These are phyloP conservation scores for Cepaea hortensis DNA, from an alignment of 2,888 invertebrate genomes.

Conservation along the genomic window DNA sequence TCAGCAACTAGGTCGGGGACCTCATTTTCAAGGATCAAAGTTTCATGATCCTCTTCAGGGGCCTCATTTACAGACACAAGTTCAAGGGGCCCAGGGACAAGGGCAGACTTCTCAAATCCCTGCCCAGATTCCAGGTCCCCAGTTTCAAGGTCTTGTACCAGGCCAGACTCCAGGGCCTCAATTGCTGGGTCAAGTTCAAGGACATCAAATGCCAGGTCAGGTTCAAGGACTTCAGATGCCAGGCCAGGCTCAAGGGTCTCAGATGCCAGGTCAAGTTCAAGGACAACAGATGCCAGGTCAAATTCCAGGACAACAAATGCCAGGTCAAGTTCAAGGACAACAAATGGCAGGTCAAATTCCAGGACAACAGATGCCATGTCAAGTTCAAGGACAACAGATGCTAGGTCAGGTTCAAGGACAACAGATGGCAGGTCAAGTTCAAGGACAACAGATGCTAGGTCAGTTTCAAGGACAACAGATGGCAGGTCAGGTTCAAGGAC, in stretches of 20 bases:
- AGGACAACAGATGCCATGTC: slow-evolving; percentile 25
- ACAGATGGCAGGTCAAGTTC: slow-evolving; percentile 18
- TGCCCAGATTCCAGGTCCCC: background rate
- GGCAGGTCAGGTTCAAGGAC: slow-evolving; percentile 33
- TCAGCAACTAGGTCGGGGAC: slow-evolving; percentile 4
- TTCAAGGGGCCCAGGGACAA: slow-evolving; percentile 43
- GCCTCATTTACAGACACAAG: slow-evolving; percentile 27
- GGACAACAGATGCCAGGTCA: slow-evolving; percentile 25
- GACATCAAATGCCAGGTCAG: background rate
- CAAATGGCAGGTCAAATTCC: background rate
- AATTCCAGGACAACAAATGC: background rate
- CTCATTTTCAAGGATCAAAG: slow-evolving; percentile 13
- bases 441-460: background rate
- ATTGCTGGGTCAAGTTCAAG: background rate
- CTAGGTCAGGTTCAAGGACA: slow-evolving; percentile 40
- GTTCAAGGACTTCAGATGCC: background rate
- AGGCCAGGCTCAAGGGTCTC: background rate
- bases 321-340: background rate
- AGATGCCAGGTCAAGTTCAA: slow-evolving; percentile 12
- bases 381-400: slow-evolving; percentile 39
- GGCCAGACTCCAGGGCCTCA: slow-evolving; percentile 9
- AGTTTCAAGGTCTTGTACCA: background rate
- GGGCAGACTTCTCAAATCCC: slow-evolving; percentile 36
- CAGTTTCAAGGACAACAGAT: background rate
- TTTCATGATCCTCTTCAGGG: slow-evolving; percentile 28